Evolutionary conservation across 2,797 vertebrate species (phyloP).

Genomic region (Cottoperca gobio): DNA sequence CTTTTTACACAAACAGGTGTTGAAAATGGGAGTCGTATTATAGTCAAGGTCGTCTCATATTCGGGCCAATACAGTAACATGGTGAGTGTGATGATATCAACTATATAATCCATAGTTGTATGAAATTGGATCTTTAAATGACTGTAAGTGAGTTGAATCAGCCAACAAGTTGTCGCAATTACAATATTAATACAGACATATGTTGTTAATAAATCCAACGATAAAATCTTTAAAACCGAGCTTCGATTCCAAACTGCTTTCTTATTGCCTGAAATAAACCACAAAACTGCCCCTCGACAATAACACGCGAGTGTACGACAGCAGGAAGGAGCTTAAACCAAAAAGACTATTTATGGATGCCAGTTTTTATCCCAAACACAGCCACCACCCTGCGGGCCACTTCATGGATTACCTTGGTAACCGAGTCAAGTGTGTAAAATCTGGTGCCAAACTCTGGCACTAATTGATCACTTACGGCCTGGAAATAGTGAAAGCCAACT

Average conservation of each 20-base stretch:
- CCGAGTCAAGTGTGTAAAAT: constrained; percentile 48
- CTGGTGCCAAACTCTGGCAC: constrained; percentile 46
- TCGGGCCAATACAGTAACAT: background rate
- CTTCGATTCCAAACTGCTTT: background rate
- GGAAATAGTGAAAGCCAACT: constrained; percentile 34
- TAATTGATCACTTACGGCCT: constrained; percentile 51
- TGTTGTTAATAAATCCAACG: background rate
- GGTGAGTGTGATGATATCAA: background rate
- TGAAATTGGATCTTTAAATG: background rate
- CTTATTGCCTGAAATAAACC: constrained; percentile 14
- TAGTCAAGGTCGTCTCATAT: background rate
- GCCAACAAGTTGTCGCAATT: background rate
- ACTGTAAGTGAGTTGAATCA: background rate
- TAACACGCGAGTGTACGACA: constrained; percentile 19
- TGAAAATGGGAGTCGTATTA: background rate
- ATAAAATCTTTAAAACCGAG: background rate
- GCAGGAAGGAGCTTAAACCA: constrained; percentile 25
- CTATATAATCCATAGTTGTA: background rate
- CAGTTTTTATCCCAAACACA: constrained; percentile 40
- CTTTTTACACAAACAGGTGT: background rate
- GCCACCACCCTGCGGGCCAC: constrained; percentile 54
- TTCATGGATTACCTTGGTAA: constrained; percentile 55
- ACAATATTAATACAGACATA: background rate
- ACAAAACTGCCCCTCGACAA: background rate
- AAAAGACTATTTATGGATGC: constrained; percentile 10